phyloP scores from a whole-genome alignment of 2,113 vertebrate genomes.

The Lampris megalopsis region DNA sequence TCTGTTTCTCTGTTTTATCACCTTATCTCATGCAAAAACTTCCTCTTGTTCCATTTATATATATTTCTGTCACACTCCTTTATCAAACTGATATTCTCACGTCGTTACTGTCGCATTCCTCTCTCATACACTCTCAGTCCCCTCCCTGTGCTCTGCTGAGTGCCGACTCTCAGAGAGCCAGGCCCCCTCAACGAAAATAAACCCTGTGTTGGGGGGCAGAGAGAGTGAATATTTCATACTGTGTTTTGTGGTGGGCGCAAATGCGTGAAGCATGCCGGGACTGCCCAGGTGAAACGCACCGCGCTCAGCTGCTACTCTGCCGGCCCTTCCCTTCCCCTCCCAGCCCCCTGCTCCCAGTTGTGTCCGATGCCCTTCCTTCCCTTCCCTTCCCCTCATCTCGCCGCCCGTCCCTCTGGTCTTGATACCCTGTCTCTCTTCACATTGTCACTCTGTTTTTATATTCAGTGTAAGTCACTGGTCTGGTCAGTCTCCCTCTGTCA shows the following conservation, averaged over 20 bases:
- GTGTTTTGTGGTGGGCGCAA: slow-evolving; percentile 49
- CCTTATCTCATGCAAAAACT: slow-evolving; percentile 3
- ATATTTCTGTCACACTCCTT: slow-evolving; percentile 29
- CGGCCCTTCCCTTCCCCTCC: slow-evolving; percentile 10
- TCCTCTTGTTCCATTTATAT: neutral
- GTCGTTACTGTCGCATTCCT: slow-evolving; percentile 41
- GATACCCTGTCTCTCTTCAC: neutral
- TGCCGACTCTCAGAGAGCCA: slow-evolving; percentile 50
- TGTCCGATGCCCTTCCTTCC: neutral
- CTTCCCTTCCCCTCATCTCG: neutral
- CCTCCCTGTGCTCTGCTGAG: slow-evolving; percentile 53
- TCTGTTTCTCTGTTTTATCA: too few relatives aligned
- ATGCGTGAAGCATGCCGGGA: slow-evolving; percentile 38
- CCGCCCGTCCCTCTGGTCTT: slow-evolving; percentile 15
- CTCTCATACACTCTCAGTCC: slow-evolving; percentile 18
- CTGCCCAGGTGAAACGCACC: slow-evolving; percentile 8
- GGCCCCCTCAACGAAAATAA: slow-evolving; percentile 66
- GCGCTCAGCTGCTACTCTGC: slow-evolving; percentile 16
- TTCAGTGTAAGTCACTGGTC: neutral
- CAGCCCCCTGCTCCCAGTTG: neutral
- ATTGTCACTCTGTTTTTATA: neutral
- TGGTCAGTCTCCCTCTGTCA: slow-evolving; percentile 18
- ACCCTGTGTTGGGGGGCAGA: slow-evolving; percentile 60
- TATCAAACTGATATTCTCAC: slow-evolving; percentile 23
- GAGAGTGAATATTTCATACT: slow-evolving; percentile 77